Base-by-base conservation (phyloP, 2,888 invertebrate species). In the Pecten maximus region DNA sequence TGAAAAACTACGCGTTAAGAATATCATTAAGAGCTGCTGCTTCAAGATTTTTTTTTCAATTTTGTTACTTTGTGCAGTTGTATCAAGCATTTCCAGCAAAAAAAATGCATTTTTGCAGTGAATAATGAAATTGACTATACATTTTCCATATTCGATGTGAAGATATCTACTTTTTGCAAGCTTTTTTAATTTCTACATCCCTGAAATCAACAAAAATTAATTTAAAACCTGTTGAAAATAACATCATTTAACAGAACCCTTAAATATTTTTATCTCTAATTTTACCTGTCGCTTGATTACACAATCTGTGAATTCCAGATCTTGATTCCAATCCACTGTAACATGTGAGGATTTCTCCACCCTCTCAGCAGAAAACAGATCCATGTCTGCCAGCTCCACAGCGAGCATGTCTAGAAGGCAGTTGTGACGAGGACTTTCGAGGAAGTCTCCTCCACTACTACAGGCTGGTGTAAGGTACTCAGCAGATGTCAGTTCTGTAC, bases 301-400 rank as follows among this genome's bases (percentile, higher is more conserved):
- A 93, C 95, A 97, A 4, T 96, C 95, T 40, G 96, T 95, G 92
- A 97, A 97, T 90, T 96, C 95, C 88, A 97, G 93, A 92, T 95
- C 96, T 87, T 93, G 92, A 10, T 91, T 88, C 23, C 91, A 91
- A 89, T 92, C 92, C 39, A 91, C 91, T 23, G 93, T 92, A 54
- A 92, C 92, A 87, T 94, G 95, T 12, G 93, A 90, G 35, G 94
- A 92, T 89, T 95, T 94, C 86, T 94, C 93, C 15, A 95, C 93
- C 95, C 97, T 95, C 89, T 97, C 97, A 50, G 98, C 98, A 88
- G 98, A 97, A 96, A 98, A 98, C 93, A 98, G 97, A 96, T 98
- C 98, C 98, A 98, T 98, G 95, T 98, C 98, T 90, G 98, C 97
- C 93, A 98, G 97, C 90, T 98, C 97, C 48, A 98, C 97, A n/a